Base-by-base conservation (phyloP, 2,888 invertebrate species). In the Caenorhabditis wallacei region DNA sequence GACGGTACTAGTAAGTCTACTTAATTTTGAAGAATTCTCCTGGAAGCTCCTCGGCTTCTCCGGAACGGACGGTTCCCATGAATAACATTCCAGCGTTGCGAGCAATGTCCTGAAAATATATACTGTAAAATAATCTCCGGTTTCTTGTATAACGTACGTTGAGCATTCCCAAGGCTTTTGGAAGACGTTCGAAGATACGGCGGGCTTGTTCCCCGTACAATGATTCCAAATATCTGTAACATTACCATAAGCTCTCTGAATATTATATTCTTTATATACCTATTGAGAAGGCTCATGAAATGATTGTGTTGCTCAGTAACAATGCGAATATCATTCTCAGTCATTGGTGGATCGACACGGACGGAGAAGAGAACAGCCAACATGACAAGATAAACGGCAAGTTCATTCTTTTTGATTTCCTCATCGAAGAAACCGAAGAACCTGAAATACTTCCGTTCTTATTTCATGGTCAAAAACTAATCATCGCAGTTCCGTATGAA, bases 201-300 rank as follows among this genome's bases (percentile, higher is more conserved):
- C 74, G 78, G 1, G 89, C 87, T 13, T 85, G 85, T 26, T 87
- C 86, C 10, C 89, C 89, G 79, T 90, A 88, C 30, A 90, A 63
- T 20, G 90, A 90, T 76, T 90, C 89, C 78, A 91, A 78, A 64
- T 91, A 91, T 69, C 90, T 90, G 16, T 40, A 78, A 48, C 88
- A 83, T 10, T 1, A 11, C 26, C 1, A 30, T 30, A 11, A n/a
- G 16, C 1, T 4, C 10, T 61, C 48, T 16, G 2, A 30, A 30
- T 4, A 68, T 20, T 30, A 37, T 1, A 16, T 0, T 3, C 16
- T 37, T 10, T 3, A 2, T 5, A n/a, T 64, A 84, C 84, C 76
- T 78, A 46, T 76, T 80, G 46, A 84, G 72, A 57, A 84, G 75
- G 46, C 75, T 76, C 75, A 84, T 80, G 68, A 84, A 84, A 35